A percentile compares a stretch with the other conserved stretches of the same genome.
phyloP scores from a whole-genome alignment of 2,113 vertebrate species.

The Chiloscyllium plagiosum region DNA sequence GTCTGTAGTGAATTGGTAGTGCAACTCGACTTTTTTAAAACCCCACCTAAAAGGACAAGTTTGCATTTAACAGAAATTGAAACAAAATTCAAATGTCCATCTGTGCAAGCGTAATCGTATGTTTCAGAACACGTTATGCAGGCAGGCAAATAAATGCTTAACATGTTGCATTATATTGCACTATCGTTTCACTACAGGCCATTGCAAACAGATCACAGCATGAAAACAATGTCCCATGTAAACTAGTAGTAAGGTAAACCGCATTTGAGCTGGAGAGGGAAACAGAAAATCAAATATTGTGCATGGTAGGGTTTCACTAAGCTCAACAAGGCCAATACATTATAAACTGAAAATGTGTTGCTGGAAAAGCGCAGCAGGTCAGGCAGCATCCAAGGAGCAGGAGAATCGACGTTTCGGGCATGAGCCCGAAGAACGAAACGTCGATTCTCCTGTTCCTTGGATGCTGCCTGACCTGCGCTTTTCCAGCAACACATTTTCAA shows the following conservation, averaged over 20 bases:
- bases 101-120: neutral
- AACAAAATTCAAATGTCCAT: neutral
- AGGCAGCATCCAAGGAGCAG: too few relatives aligned
- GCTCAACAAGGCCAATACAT: neutral
- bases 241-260: neutral
- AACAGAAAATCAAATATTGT: neutral
- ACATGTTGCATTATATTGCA: neutral
- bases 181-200: neutral
- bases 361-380: too few relatives aligned
- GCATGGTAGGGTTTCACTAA: neutral
- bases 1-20: neutral
- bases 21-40: neutral
- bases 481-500: too few relatives aligned
- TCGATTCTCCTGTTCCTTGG: too few relatives aligned
- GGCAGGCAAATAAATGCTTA: neutral
- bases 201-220: neutral
- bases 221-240: neutral
- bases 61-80: neutral
- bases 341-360: too few relatives aligned
- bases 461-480: too few relatives aligned
- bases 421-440: too few relatives aligned
- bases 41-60: neutral
- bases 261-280: neutral
- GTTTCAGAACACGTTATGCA: neutral
- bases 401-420: too few relatives aligned